Evolutionary conservation across 2,113 vertebrate species (phyloP).

Genomic region (Gorsachius goisagi): DNA sequence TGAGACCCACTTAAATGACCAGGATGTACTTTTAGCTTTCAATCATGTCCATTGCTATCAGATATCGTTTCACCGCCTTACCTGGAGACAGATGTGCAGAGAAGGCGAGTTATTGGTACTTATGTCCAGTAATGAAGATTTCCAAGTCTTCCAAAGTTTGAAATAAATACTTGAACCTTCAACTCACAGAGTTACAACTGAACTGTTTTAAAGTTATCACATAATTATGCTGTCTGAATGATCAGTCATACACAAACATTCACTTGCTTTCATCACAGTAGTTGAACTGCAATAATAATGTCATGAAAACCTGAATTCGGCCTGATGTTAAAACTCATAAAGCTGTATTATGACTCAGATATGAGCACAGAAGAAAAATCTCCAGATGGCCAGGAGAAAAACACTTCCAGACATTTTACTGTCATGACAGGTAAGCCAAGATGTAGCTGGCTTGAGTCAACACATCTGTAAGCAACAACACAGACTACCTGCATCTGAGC

Average conservation of each 20-base stretch:
- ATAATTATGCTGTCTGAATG: neutral
- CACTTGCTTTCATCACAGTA: neutral
- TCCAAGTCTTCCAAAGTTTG: neutral
- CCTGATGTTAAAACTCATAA: neutral
- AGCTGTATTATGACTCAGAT: neutral
- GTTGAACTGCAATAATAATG: neutral
- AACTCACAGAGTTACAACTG: neutral
- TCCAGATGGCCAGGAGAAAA: neutral
- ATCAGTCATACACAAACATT: neutral
- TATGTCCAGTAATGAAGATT: neutral
- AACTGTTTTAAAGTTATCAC: neutral
- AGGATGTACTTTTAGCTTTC: neutral
- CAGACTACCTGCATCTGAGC: neutral
- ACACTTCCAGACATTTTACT: neutral
- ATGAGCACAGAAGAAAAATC: neutral
- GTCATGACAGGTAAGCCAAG: neutral
- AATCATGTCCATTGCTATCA: neutral
- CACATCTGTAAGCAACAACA: neutral
- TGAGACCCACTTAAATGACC: neutral
- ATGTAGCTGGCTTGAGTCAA: neutral
- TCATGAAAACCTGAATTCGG: neutral
- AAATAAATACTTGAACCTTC: neutral
- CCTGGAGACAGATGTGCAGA: neutral
- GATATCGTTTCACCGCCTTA: neutral
- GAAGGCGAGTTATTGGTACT: neutral